phyloP scores from a whole-genome alignment of 64 coral and sea anemone species.

The Pachyseris speciosa region DNA sequence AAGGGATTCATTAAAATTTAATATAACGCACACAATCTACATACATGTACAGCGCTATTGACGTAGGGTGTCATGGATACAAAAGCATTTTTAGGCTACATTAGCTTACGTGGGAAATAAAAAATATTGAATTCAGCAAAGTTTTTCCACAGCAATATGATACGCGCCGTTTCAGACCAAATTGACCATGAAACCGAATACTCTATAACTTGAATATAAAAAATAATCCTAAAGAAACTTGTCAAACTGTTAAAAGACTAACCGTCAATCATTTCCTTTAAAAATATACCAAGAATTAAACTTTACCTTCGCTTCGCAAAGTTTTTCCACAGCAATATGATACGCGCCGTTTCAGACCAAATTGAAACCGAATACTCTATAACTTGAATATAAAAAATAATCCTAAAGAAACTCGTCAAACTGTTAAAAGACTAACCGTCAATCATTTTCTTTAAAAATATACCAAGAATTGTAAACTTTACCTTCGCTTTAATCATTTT shows the following conservation, averaged over 20 bases:
- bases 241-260: not conserved
- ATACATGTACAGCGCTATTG: not conserved
- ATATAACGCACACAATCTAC: not conserved
- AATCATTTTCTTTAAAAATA: not conserved
- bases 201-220: too few relatives aligned
- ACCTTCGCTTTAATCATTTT: conserved; percentile 99
- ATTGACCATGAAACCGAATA: too few relatives aligned
- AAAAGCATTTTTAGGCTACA: not conserved
- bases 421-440: not conserved
- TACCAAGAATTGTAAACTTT: not conserved
- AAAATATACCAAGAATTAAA: not conserved
- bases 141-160: too few relatives aligned
- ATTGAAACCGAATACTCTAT: too few relatives aligned
- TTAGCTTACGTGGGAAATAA: not conserved
- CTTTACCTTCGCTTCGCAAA: conserved; percentile 88
- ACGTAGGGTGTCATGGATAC: conserved; percentile 10
- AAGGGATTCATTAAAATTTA: conserved; percentile 37
- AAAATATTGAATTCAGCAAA: too few relatives aligned
- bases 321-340: too few relatives aligned
- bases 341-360: too few relatives aligned
- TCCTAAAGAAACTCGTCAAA: too few relatives aligned
- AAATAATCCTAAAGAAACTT: too few relatives aligned
- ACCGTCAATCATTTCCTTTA: too few relatives aligned
- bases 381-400: too few relatives aligned
- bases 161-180: too few relatives aligned